Conservation (phyloP, 2,113 vertebrate species). For the Psittacus erithacus region DNA sequence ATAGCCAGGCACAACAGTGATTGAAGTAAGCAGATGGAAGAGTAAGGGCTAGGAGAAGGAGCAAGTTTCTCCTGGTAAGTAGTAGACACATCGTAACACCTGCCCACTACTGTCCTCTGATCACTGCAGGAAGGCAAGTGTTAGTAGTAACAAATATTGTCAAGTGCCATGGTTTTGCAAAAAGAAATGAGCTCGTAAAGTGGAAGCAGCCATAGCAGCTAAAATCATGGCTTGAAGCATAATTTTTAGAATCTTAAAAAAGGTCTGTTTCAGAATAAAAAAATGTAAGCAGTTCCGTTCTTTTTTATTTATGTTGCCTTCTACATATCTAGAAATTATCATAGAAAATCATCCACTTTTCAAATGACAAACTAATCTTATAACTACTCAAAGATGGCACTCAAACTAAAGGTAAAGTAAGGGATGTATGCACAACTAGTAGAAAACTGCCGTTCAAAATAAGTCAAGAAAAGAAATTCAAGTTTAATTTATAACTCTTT, state of each 20-base stretch:
- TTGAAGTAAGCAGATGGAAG: slow-evolving; percentile 60
- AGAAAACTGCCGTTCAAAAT: neutral
- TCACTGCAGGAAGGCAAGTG: slow-evolving; percentile 43
- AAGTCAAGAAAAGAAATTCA: neutral
- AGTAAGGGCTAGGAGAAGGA: slow-evolving; percentile 37
- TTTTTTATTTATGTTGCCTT: neutral
- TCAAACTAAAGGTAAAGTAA: neutral
- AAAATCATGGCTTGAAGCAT: neutral
- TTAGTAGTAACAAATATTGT: slow-evolving; percentile 62
- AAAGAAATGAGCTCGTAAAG: slow-evolving; percentile 4
- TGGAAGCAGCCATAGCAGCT: neutral
- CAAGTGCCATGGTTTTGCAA: slow-evolving; percentile 32
- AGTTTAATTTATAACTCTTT: neutral
- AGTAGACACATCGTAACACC: slow-evolving; percentile 58
- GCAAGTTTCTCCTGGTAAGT: slow-evolving; percentile 57
- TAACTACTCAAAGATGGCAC: neutral
- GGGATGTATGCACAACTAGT: neutral
- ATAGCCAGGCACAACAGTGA: slow-evolving; percentile 39
- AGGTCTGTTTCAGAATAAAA: neutral
- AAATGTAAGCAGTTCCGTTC: neutral
- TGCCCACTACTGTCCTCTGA: slow-evolving; percentile 50
- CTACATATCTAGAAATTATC: neutral
- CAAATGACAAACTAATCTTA: neutral
- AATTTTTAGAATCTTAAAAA: neutral
- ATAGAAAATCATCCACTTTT: neutral